Percentiles rank a stretch among this genome's conserved stretches.
phyloP scores from a whole-genome alignment of 1,140 invertebrate species.

The Neuroterus valhalla region DNA sequence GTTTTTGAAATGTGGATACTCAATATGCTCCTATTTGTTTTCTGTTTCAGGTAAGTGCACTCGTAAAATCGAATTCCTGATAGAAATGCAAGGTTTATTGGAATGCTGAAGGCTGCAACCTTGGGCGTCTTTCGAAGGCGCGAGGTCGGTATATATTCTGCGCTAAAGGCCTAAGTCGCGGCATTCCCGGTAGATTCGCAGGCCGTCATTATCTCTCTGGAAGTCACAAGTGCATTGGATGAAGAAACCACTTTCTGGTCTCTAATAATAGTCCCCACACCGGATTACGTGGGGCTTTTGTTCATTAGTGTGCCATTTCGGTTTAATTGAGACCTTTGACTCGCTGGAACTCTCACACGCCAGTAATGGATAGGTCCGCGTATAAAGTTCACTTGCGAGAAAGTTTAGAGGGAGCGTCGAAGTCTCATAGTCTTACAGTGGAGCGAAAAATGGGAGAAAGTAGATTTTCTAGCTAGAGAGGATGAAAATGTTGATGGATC shows the following conservation, averaged over 20 bases:
- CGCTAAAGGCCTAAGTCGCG: too few species aligned
- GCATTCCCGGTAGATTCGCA: slow-evolving; percentile 18
- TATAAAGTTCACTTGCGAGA: slow-evolving; percentile 29
- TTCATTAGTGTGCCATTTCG: slow-evolving; percentile 69
- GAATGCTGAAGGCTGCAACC: slow-evolving; percentile 23
- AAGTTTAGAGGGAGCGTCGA: slow-evolving; percentile 11
- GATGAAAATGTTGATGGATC: not conserved
- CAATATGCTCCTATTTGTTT: slow-evolving; percentile 17
- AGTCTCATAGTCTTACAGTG: slow-evolving; percentile 10
- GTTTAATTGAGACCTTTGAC: slow-evolving; percentile 71
- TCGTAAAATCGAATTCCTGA: not conserved
- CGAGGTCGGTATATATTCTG: not conserved
- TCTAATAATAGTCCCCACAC: slow-evolving; percentile 63
- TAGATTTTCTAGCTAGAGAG: slow-evolving; percentile 22
- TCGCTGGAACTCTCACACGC: slow-evolving; percentile 47
- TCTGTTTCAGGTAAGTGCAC: slow-evolving; percentile 50
- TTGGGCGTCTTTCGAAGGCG: not conserved
- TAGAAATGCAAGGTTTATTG: not conserved
- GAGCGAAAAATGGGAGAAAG: slow-evolving; percentile 22
- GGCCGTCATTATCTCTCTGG: slow-evolving; percentile 66
- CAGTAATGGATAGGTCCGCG: slow-evolving; percentile 60
- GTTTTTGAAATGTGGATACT: not conserved
- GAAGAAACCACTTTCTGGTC: slow-evolving; percentile 65
- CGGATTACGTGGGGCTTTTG: slow-evolving; percentile 67
- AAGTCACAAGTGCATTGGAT: slow-evolving; percentile 49